phyloP scores from a whole-genome alignment of 1,140 invertebrate species.

The Zaprionus capensis region DNA sequence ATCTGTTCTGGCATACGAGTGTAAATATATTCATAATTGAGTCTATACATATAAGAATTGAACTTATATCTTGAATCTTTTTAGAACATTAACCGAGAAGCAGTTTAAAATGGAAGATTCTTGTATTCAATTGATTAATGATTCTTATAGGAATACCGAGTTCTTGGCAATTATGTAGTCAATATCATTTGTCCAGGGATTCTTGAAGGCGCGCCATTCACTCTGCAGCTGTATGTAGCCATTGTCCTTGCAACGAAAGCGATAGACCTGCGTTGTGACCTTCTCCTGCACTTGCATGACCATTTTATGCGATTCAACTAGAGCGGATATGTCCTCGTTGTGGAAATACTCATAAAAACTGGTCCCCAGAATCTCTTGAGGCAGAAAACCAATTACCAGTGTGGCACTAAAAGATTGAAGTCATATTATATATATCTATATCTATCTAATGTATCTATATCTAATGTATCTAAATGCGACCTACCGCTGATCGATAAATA shows the following conservation, averaged over 20 bases:
- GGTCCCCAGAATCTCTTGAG: slow-evolving; percentile 95
- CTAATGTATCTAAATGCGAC: neutral
- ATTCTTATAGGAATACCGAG: slow-evolving; percentile 88
- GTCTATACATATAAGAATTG: neutral
- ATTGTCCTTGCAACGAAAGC: slow-evolving; percentile 92
- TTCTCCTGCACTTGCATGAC: slow-evolving; percentile 88
- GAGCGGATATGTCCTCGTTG: slow-evolving; percentile 91
- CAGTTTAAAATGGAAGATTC: slow-evolving; percentile 18
- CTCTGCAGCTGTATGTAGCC: slow-evolving; percentile 90
- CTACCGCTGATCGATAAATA: slow-evolving; percentile 96
- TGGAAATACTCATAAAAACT: slow-evolving; percentile 97
- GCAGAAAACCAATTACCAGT: slow-evolving; percentile 94
- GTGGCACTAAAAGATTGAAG: slow-evolving; percentile 89
- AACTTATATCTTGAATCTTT: slow-evolving; percentile 1
- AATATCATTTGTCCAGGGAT: slow-evolving; percentile 96
- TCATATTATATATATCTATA: too few species aligned
- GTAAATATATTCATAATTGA: neutral
- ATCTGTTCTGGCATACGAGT: neutral
- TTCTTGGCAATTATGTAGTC: slow-evolving; percentile 95
- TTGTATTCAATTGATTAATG: slow-evolving; percentile 11
- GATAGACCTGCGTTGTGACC: slow-evolving; percentile 89
- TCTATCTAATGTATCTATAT: too few species aligned
- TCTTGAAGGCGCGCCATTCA: slow-evolving; percentile 94
- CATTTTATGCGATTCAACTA: slow-evolving; percentile 94
- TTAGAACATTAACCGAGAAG: neutral